Conservation (phyloP, 2,888 invertebrate species). For the Drosophila lutescens region DNA sequence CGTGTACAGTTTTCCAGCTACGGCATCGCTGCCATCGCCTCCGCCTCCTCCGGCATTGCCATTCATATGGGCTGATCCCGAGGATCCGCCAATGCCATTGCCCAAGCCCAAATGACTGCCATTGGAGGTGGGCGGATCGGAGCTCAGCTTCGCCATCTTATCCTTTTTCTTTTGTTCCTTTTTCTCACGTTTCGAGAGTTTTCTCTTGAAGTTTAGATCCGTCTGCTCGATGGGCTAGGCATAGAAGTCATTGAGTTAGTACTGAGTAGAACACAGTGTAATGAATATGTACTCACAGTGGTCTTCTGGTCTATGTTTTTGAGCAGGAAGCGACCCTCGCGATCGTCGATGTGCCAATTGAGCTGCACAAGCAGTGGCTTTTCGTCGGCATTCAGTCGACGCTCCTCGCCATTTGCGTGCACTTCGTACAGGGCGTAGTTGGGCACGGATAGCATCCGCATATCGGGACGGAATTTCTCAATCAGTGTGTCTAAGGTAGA, state of each 20-base stretch:
- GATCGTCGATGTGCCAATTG: constrained; percentile 99
- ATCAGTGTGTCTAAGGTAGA: constrained; percentile 91
- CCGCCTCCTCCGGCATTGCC: constrained; percentile 64
- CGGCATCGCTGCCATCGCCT: constrained; percentile 85
- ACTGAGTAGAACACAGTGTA: neutral
- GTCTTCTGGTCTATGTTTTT: constrained; percentile 95
- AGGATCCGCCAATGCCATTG: constrained; percentile 51
- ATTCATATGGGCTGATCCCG: constrained; percentile 83
- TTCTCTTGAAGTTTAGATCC: constrained; percentile 94
- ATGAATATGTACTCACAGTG: constrained; percentile 67
- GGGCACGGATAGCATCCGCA: constrained; percentile 95
- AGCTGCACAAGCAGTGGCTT: constrained; percentile 98
- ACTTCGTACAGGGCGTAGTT: constrained; percentile 91
- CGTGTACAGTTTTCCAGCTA: constrained; percentile 96
- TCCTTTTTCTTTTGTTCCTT: constrained; percentile 98
- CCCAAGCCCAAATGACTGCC: constrained; percentile 63
- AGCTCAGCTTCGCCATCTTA: constrained; percentile 92
- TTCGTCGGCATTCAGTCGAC: constrained; percentile 95
- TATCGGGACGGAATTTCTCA: constrained; percentile 99
- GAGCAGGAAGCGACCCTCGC: constrained; percentile 98
- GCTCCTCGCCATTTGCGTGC: constrained; percentile 92
- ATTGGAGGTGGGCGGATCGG: constrained; percentile 82
- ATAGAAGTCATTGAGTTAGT: constrained; percentile 1
- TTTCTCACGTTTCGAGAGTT: constrained; percentile 98
- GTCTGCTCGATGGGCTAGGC: constrained; percentile 88